Evolutionary conservation across 2,888 invertebrate species (phyloP), one percentile per base, ranked within the genome.

Genomic region (Napeogenes inachia): DNA sequence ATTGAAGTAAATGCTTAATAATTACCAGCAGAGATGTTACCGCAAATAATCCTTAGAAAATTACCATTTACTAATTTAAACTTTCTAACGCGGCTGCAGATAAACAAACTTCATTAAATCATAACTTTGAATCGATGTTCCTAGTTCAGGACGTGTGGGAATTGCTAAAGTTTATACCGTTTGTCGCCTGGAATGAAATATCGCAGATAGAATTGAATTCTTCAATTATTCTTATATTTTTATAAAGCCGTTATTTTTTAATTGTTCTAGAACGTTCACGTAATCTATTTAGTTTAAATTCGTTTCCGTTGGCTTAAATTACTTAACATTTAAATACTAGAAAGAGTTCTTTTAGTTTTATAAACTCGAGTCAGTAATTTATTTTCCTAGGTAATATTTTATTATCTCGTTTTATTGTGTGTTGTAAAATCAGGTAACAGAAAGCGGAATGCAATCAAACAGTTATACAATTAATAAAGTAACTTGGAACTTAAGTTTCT

Each of bases 381-480:
- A 30, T 30, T 50, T 50, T 50, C 8, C 10, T 50, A 50, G 50
- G 30, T n/a, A 50, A 30, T 13, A 47, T 50, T 50, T 50, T 50
- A 50, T 50, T 50, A 65, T 65, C 47, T 62, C 63, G 57, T 38
- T 56, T 58, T 64, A 64, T 30, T 66, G 68, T 69, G 68, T 75
- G 73, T 78, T 71, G 75, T 75, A 77, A 79, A 77, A 70, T 47
- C 54, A 50, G 62, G 53, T 68, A 71, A 75, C 69, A 73, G 74
- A 75, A 78, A 78, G 73, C 70, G 73, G 74, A 77, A 69, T 70
- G 73, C 70, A 75, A 75, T 70, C 57, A 64, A 64, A 70, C 69
- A 56, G 76, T 80, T 81, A 79, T 80, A 79, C 77, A 81, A 81
- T 79, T 79, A 77, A 60, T 80, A 74, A 71, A 70, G 79, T 75